These are phyloP conservation scores for Gonioctena quinquepunctata DNA, from an alignment of 1,140 invertebrate species.

Conservation along the genomic window DNA sequence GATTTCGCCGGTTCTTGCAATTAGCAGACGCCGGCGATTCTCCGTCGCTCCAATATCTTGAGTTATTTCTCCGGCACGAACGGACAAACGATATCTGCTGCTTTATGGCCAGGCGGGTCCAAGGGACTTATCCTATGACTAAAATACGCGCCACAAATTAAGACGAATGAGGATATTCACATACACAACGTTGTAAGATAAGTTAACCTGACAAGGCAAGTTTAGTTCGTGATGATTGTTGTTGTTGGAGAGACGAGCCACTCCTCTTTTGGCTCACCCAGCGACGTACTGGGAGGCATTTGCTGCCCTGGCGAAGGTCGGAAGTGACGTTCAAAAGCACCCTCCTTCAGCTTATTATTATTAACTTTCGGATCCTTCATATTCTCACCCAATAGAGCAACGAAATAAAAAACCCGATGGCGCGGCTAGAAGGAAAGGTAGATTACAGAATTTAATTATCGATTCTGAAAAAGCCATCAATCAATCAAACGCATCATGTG, in stretches of 20 bases:
- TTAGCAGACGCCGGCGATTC: not conserved
- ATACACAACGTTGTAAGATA: conserved; percentile 12
- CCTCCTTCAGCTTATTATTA: too few species aligned
- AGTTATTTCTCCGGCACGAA: conserved; percentile 12
- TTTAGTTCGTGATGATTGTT: not conserved
- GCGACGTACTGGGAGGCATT: too few species aligned
- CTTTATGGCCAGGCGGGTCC: conserved; percentile 8
- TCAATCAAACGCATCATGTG: too few species aligned
- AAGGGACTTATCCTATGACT: conserved; percentile 1
- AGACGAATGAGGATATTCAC: conserved; percentile 24
- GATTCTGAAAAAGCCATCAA: too few species aligned
- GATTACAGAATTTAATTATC: too few species aligned
- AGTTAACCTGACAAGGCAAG: not conserved
- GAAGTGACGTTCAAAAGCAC: too few species aligned
- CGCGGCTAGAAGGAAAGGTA: too few species aligned
- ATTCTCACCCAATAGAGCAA: too few species aligned
- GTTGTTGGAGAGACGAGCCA: not conserved
- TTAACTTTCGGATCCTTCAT: too few species aligned
- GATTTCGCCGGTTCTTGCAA: conserved; percentile 16
- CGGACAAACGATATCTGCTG: conserved; percentile 24
- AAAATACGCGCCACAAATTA: conserved; percentile 24
- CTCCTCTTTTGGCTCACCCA: not conserved
- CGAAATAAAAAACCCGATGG: too few species aligned
- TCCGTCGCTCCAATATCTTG: conserved; percentile 12
- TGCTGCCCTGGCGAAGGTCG: too few species aligned